These are phyloP conservation scores for Sander lucioperca DNA, from an alignment of 2,113 vertebrate species.

Conservation along the genomic window DNA sequence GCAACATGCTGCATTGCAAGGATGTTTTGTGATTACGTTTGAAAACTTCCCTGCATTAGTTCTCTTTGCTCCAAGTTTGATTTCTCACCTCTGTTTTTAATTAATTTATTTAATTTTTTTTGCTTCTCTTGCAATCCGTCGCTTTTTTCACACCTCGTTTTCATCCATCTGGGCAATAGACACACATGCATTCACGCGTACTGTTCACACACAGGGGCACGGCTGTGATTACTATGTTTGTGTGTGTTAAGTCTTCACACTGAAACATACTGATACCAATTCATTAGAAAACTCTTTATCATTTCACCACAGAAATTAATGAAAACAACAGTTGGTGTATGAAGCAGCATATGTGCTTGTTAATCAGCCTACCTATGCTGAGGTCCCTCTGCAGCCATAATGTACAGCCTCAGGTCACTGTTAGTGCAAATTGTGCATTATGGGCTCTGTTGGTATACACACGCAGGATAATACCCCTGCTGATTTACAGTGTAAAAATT, in stretches of 20 bases:
- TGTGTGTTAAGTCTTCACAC: conserved; percentile 6
- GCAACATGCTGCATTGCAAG: conserved; percentile 37
- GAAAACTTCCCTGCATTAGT: conserved; percentile 4
- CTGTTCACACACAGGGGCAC: conserved; percentile 1
- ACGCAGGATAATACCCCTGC: neutral
- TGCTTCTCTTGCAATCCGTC: neutral
- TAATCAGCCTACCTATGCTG: conserved; percentile 26
- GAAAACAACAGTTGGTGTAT: conserved; percentile 56
- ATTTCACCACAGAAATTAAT: conserved; percentile 19
- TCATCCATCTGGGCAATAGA: conserved; percentile 30
- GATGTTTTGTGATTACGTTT: conserved; percentile 35
- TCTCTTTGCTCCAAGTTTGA: neutral
- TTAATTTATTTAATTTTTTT: neutral
- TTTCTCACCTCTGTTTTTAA: neutral
- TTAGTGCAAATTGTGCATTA: neutral
- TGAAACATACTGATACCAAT: conserved; percentile 6
- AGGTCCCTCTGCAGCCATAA: conserved; percentile 11
- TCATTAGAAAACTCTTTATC: conserved; percentile 39
- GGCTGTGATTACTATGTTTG: conserved; percentile 42
- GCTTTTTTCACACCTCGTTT: conserved; percentile 28
- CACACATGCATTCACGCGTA: neutral
- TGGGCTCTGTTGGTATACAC: neutral
- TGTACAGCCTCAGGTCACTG: conserved; percentile 8
- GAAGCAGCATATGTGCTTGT: conserved; percentile 32
- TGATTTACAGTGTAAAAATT: neutral